Evolutionary conservation across 2,888 invertebrate species (phyloP).

Genomic region (Odontocolon sp.): DNA sequence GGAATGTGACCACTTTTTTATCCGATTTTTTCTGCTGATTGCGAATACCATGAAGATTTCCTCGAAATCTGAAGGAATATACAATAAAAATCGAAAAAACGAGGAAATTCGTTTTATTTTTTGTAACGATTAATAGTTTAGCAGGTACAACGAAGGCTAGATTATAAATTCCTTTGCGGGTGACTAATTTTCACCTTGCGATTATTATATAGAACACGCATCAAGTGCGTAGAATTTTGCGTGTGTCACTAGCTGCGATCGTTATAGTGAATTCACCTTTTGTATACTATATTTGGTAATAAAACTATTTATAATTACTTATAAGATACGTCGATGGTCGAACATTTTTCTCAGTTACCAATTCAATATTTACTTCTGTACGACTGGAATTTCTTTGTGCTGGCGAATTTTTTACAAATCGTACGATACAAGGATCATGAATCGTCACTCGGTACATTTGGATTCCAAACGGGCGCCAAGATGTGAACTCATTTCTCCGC

Average conservation of each 20-base stretch:
- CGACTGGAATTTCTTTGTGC: slow-evolving; percentile 3
- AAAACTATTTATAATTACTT: background rate
- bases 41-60: too few relatives aligned
- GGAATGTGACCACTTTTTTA: too few relatives aligned
- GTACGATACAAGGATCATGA: slow-evolving; percentile 38
- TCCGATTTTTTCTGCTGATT: too few relatives aligned
- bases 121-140: too few relatives aligned
- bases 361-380: background rate
- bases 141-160: too few relatives aligned
- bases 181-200: slow-evolving; percentile 1
- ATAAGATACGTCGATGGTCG: background rate
- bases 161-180: too few relatives aligned
- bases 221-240: background rate
- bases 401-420: slow-evolving; percentile 1
- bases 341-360: slow-evolving; percentile 2
- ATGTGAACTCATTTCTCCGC: slow-evolving; percentile 56
- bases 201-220: background rate
- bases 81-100: too few relatives aligned
- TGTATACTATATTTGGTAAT: slow-evolving; percentile 36
- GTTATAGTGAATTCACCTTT: slow-evolving; percentile 11
- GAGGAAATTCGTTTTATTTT: too few relatives aligned
- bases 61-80: too few relatives aligned
- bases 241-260: background rate
- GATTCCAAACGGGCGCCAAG: slow-evolving; percentile 18
- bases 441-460: slow-evolving; percentile 40